These are phyloP conservation scores for Tillus elongatus DNA, from an alignment of 2,888 invertebrate species.

Conservation along the genomic window DNA sequence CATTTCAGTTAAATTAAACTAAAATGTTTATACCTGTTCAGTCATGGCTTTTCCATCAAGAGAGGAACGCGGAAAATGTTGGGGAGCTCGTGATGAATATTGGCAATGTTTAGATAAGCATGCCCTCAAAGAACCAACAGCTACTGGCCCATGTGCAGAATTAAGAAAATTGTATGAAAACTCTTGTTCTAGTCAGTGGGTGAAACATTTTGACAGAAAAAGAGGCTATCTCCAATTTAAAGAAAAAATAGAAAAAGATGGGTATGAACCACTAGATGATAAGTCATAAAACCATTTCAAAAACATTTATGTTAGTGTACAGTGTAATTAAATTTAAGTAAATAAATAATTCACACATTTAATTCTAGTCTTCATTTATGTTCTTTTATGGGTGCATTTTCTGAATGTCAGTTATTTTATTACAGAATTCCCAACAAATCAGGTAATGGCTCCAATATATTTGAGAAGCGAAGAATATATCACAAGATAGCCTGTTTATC, in stretches of 20 bases:
- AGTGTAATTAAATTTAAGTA: conserved; percentile 14
- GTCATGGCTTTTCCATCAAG: conserved; percentile 74
- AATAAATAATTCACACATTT: conserved; percentile 10
- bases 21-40: conserved; percentile 15
- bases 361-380: conserved; percentile 15
- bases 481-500: conserved; percentile 24
- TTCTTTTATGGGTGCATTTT: too few species aligned
- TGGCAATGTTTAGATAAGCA: conserved; percentile 81
- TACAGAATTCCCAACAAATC: conserved; percentile 34
- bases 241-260: conserved; percentile 75
- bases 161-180: conserved; percentile 66
- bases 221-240: conserved; percentile 81
- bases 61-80: conserved; percentile 71
- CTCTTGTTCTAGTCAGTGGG: conserved; percentile 78
- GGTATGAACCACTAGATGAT: conserved; percentile 69
- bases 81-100: conserved; percentile 76
- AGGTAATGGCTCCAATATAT: conserved; percentile 22
- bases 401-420: too few species aligned
- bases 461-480: conserved; percentile 31
- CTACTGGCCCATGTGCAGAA: conserved; percentile 53
- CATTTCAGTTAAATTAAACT: too few species aligned
- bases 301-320: too few species aligned
- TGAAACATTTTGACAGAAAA: conserved; percentile 88
- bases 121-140: conserved; percentile 50
- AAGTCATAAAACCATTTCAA: conserved; percentile 11